A percentile compares a stretch with the other conserved stretches of the same genome.
Conservation (phyloP, 2,888 invertebrate genomes). For the Lithophane ornitopus region DNA sequence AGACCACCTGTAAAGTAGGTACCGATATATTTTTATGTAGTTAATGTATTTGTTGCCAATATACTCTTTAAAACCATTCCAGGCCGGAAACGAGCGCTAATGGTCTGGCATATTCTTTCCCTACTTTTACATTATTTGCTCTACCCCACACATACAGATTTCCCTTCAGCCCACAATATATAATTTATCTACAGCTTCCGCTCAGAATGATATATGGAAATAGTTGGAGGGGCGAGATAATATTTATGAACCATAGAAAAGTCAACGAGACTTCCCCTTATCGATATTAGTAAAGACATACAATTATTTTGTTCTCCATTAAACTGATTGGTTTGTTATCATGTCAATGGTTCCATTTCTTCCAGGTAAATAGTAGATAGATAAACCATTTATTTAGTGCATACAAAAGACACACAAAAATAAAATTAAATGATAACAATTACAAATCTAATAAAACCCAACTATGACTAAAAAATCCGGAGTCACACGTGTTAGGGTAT, state of each 20-base stretch:
- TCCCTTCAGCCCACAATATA: conserved; percentile 13
- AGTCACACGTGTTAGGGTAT: too few relatives aligned
- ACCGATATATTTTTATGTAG: background rate
- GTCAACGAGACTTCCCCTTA: conserved; percentile 34
- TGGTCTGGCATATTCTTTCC: background rate
- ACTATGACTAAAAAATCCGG: too few relatives aligned
- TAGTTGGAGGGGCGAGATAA: conserved; percentile 31
- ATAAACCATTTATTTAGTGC: too few relatives aligned
- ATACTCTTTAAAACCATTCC: background rate
- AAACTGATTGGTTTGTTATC: conserved; percentile 35
- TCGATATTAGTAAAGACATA: conserved; percentile 26
- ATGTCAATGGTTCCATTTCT: background rate
- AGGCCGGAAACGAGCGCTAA: too few relatives aligned
- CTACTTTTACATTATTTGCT: background rate
- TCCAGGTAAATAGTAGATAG: too few relatives aligned
- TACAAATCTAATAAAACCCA: too few relatives aligned
- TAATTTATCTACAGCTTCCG: conserved; percentile 36
- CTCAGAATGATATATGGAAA: conserved; percentile 41
- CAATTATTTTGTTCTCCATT: conserved; percentile 29
- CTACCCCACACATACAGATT: conserved; percentile 4
- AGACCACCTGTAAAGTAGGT: too few relatives aligned
- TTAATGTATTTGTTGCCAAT: background rate
- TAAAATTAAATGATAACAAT: too few relatives aligned
- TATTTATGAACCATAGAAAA: conserved; percentile 47
- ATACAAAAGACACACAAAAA: too few relatives aligned